These are phyloP conservation scores for Cydia fagiglandana DNA, from an alignment of 1,140 invertebrate genomes.

Conservation along the genomic window DNA sequence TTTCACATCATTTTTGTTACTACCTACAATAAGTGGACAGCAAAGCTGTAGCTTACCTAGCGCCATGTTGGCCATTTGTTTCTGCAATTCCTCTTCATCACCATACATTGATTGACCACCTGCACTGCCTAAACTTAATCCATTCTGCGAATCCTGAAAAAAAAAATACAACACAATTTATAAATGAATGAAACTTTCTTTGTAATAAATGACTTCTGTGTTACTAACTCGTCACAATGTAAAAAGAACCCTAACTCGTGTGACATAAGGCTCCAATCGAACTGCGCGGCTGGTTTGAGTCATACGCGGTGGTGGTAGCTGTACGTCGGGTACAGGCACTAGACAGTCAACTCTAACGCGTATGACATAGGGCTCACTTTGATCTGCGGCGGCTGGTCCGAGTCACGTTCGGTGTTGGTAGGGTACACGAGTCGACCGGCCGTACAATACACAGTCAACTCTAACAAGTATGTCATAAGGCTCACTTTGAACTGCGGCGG, in stretches of 20 bases:
- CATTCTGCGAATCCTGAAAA: slow-evolving; percentile 75
- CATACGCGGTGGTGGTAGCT: slow-evolving; percentile 48
- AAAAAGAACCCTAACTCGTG: not conserved
- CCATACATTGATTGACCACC: slow-evolving; percentile 83
- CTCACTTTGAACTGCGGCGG: slow-evolving; percentile 58
- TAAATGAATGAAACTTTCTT: too few relatives aligned
- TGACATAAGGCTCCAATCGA: slow-evolving; percentile 49
- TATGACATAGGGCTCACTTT: slow-evolving; percentile 45
- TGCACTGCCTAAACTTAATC: slow-evolving; percentile 74
- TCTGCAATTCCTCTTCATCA: slow-evolving; percentile 86
- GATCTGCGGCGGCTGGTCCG: slow-evolving; percentile 56
- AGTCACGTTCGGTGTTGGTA: slow-evolving; percentile 38
- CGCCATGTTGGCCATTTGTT: slow-evolving; percentile 82
- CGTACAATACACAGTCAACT: not conserved
- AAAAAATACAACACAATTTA: slow-evolving; percentile 18
- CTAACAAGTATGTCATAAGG: not conserved
- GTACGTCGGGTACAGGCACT: not conserved
- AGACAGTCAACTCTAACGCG: not conserved
- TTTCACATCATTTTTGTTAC: too few relatives aligned
- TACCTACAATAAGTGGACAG: too few relatives aligned
- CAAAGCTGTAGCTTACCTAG: slow-evolving; percentile 58
- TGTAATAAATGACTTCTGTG: too few relatives aligned
- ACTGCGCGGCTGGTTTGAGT: slow-evolving; percentile 48
- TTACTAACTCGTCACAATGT: not conserved
- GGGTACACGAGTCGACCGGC: not conserved